Percentiles rank a stretch among this genome's conserved stretches.
phyloP scores from a whole-genome alignment of 2,113 vertebrate genomes.

The Alouatta palliata region DNA sequence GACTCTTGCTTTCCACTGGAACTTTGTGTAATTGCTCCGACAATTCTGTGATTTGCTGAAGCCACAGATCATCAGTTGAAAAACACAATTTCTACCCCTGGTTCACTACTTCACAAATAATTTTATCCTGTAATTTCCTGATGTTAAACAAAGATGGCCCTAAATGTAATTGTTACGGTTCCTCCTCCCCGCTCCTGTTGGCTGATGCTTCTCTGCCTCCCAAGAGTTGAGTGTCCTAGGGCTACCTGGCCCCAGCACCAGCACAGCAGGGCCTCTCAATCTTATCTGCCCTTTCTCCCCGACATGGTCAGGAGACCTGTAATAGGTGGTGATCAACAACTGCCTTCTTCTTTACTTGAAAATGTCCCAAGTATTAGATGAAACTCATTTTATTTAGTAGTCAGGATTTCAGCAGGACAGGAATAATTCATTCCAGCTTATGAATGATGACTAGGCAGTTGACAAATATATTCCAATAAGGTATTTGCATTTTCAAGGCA shows the following conservation, averaged over 20 bases:
- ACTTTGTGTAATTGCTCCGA: background rate
- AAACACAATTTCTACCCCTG: background rate
- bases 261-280: background rate
- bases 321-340: rapidly evolving
- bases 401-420: rapidly evolving
- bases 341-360: background rate
- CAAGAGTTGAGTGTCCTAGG: rapidly evolving
- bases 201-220: background rate
- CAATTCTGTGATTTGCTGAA: background rate
- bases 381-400: background rate
- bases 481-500: background rate
- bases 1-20: background rate
- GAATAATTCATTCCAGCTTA: background rate
- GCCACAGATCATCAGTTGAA: background rate
- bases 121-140: background rate
- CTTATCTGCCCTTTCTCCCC: background rate
- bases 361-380: background rate
- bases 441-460: rapidly evolving
- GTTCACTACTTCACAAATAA: background rate
- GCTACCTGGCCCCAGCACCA: no score
- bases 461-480: background rate
- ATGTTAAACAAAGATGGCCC: background rate
- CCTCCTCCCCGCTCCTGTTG: background rate
- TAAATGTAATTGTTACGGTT: no score
- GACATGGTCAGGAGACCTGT: no score